Evolutionary conservation across 2,797 vertebrate genomes (phyloP).

Genomic region (Bovichtus variegatus): DNA sequence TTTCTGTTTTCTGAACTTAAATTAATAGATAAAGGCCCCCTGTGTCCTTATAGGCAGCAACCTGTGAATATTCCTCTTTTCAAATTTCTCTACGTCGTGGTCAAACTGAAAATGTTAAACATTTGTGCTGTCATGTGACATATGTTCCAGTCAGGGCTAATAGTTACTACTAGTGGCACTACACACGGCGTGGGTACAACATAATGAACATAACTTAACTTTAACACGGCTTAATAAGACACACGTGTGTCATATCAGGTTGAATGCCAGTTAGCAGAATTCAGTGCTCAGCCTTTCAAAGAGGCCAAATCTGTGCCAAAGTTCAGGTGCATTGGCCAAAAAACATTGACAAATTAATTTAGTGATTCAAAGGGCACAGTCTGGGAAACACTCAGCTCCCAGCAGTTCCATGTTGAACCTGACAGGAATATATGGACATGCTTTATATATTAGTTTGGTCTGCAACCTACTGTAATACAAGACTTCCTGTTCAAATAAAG

Average conservation of each 20-base stretch:
- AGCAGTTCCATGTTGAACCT: neutral
- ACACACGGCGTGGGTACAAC: neutral
- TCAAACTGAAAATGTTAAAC: neutral
- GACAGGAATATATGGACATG: neutral
- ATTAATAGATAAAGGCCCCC: neutral
- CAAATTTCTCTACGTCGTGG: neutral
- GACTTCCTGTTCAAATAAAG: too few species aligned
- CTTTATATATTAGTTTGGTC: too few species aligned
- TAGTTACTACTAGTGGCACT: neutral
- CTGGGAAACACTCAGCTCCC: neutral
- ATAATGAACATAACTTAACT: slow-evolving; percentile 14
- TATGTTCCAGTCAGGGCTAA: neutral
- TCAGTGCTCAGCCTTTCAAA: slow-evolving; percentile 14
- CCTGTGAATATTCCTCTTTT: neutral
- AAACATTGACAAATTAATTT: neutral
- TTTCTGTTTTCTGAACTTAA: neutral
- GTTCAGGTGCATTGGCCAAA: slow-evolving; percentile 17
- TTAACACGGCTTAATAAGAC: slow-evolving; percentile 8
- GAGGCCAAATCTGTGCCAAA: slow-evolving; percentile 8
- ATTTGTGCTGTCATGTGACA: neutral
- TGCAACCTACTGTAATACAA: neutral
- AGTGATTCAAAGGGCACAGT: slow-evolving; percentile 5
- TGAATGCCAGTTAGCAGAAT: slow-evolving; percentile 17
- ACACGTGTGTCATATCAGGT: slow-evolving; percentile 18
- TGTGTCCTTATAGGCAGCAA: neutral